Base-by-base conservation (phyloP, 2,113 vertebrate genomes). In the Pimephales promelas region DNA sequence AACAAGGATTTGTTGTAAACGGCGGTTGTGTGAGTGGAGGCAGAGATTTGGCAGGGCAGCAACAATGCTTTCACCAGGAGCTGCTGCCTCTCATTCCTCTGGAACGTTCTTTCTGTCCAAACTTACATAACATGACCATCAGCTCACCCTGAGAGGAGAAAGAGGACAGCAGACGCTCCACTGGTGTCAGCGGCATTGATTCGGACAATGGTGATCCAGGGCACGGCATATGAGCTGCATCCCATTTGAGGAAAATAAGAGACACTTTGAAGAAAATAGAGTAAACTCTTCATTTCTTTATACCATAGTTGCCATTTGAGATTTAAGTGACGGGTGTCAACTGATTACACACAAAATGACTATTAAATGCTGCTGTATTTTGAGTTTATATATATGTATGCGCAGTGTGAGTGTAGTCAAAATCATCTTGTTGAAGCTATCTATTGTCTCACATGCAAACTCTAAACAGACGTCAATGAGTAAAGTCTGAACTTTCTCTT, bases 401-500 rank as follows among this genome's bases (percentile, higher is more conserved):
- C 22, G 18, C 18, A 54, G 16, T 54, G 7, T 54, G 6, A 20
- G 52, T 20, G 52, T 54, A 54, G 18, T 54, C 52, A 54, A 54
- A 8, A 20, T 54, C 0, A 54, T 8, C 16, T 7, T 22, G 22
- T 54, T 54, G 52, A 22, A 54, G 52, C 28, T 28, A 28, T 28
- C 28, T 28, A 28, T 28, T 28, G 28, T 28, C 28, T 2, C 57
- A 59, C 22, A 14, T 16, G 2, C 11, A 24, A 26, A 4, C n/a
- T 73, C 72, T 66, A 66, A 34, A 66, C 62, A 34, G 62, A 24
- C 57, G 20, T 18, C 28, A 66, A 2, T 61, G 57, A 61, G n/a
- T 61, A 10, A 61, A 61, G 57, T 61, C 71, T 49, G 13, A 18
- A 52, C 14, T 89, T 71, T 88, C 87, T 79, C 40, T 84, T 75